These are phyloP conservation scores for Xiphophorus birchmanni DNA, from an alignment of 2,797 vertebrate genomes.

Conservation along the genomic window DNA sequence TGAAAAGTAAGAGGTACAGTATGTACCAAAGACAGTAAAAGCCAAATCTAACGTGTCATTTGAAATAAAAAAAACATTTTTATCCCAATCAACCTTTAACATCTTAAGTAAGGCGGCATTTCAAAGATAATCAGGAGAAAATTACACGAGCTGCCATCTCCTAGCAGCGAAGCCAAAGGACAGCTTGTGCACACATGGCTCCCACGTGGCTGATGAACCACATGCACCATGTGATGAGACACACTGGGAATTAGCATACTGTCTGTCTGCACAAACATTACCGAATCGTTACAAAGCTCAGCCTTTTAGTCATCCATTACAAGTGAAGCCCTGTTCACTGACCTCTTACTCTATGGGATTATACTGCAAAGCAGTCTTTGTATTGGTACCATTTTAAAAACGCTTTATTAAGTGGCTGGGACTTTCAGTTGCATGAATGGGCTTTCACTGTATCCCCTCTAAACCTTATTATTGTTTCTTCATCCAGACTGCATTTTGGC, in stretches of 20 bases:
- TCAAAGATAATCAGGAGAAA: background rate
- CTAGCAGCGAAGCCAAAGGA: background rate
- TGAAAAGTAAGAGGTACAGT: background rate
- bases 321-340: background rate
- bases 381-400: background rate
- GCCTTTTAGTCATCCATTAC: slow-evolving; percentile 8
- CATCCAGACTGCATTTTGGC: background rate
- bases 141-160: background rate
- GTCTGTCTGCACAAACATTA: background rate
- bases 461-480: background rate
- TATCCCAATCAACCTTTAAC: background rate
- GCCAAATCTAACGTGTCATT: background rate
- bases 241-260: background rate
- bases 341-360: background rate
- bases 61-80: background rate
- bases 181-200: background rate
- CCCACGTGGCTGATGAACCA: background rate
- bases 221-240: background rate
- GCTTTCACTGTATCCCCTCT: background rate
- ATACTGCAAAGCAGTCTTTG: background rate
- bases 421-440: background rate
- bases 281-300: background rate
- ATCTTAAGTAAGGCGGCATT: background rate
- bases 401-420: background rate
- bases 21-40: background rate